These are phyloP conservation scores for Dusona sp. DNA, from an alignment of 2,888 invertebrate species.

Conservation along the genomic window DNA sequence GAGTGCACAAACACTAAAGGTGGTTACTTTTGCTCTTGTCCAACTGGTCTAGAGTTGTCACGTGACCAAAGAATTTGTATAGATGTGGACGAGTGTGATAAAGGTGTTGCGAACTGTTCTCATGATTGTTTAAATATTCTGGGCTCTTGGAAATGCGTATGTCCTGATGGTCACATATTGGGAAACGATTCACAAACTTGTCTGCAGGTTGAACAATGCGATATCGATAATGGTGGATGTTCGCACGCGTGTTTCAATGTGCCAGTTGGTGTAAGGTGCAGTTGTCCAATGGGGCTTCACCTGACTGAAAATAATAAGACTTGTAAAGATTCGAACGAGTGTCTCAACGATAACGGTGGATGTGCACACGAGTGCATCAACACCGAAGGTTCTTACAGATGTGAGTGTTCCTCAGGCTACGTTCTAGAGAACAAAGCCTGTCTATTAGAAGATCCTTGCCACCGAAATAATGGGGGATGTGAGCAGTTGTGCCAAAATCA, in stretches of 20 bases:
- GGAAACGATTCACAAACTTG: constrained; percentile 83
- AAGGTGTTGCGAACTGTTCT: constrained; percentile 84
- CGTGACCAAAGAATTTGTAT: constrained; percentile 82
- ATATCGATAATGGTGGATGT: constrained; percentile 87
- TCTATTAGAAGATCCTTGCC: constrained; percentile 73
- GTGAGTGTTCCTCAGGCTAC: constrained; percentile 86
- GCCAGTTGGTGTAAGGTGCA: constrained; percentile 85
- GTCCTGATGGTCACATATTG: constrained; percentile 81
- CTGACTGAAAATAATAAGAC: constrained; percentile 79
- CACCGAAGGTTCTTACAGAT: constrained; percentile 85
- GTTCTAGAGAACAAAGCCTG: constrained; percentile 74
- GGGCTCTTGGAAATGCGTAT: constrained; percentile 81
- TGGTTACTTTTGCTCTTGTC: constrained; percentile 86
- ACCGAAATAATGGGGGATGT: constrained; percentile 83
- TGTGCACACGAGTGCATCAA: constrained; percentile 86
- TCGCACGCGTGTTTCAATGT: constrained; percentile 88
- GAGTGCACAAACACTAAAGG: constrained; percentile 85
- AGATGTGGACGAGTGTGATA: constrained; percentile 84
- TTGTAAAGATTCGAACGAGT: constrained; percentile 83
- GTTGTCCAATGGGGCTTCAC: constrained; percentile 85
- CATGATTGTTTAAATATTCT: constrained; percentile 85
- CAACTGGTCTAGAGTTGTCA: constrained; percentile 84
- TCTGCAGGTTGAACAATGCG: constrained; percentile 86
- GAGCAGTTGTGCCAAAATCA: constrained; percentile 81
- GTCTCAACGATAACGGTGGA: constrained; percentile 81